These are phyloP conservation scores for Standfussiana lucernea DNA, from an alignment of 2,888 invertebrate species.

Conservation along the genomic window DNA sequence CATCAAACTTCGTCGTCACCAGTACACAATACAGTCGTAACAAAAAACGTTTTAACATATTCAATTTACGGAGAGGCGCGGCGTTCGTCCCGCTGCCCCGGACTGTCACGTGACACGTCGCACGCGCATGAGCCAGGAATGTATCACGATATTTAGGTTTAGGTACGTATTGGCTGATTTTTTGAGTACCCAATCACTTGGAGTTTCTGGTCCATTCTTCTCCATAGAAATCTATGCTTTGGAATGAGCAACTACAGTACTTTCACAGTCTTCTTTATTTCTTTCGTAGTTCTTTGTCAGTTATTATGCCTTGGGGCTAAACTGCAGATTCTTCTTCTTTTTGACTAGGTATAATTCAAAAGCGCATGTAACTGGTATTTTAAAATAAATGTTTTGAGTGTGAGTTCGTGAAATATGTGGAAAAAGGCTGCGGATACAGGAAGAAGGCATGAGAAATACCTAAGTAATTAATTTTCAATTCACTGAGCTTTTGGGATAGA, in stretches of 20 bases:
- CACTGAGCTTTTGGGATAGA: neutral
- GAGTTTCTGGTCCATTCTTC: neutral
- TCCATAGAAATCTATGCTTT: neutral
- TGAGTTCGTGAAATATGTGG: neutral
- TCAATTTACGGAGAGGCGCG: conserved; percentile 77
- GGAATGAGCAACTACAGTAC: neutral
- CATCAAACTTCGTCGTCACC: conserved; percentile 37
- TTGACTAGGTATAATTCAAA: neutral
- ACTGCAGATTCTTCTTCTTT: neutral
- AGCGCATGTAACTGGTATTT: neutral
- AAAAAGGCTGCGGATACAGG: neutral
- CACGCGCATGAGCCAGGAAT: conserved; percentile 47
- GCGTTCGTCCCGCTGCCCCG: conserved; percentile 73
- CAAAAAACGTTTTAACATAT: conserved; percentile 83
- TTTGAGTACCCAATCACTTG: neutral
- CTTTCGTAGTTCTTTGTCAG: too few relatives aligned
- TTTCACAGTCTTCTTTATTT: too few relatives aligned
- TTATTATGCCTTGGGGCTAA: neutral
- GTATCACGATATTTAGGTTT: conserved; percentile 22
- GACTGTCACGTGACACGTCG: conserved; percentile 47
- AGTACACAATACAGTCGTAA: conserved; percentile 73
- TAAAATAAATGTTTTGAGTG: neutral
- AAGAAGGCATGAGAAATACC: neutral
- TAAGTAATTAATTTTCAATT: neutral
- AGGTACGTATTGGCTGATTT: neutral